Evolutionary conservation across 2,113 vertebrate genomes (phyloP), one percentile per base, ranked within the genome.

Genomic region (Spermophilus dauricus): DNA sequence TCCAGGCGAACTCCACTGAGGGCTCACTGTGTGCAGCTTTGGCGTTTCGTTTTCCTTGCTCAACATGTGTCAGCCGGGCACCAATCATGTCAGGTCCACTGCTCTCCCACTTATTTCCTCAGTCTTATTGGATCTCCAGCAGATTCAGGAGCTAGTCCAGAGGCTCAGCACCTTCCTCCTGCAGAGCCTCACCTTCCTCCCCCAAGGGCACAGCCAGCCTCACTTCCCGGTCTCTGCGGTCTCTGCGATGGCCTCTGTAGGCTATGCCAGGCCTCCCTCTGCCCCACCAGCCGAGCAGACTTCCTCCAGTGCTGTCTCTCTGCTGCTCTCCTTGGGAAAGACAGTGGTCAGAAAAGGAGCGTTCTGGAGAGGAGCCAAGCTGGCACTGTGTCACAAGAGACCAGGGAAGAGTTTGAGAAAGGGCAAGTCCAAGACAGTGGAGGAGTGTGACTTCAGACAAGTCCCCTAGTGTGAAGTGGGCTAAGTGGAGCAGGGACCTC

Each of bases 11-110:
- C 37, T 30, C 51, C 13, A 5, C n/a, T 51, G 0, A 2, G 48
- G 51, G 30, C 42, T 37, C 42, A 0, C 9, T 22, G 24, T 26
- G 0, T 6, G 2, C 2, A 8, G 10, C 1, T 13, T 3, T 69
- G 63, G 73, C 51, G 0, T 53, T 48, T 2, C 65, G 8, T 56
- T 53, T 11, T 42, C 11, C 78, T 37, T 14, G 0, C 17, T 73
- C 39, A 17, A 3, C 51, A 6, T 53, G 56, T 17, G 2, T 42
- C 20, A 56, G 20, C 70, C 12, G 34, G 45, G 24, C 6, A 6
- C 69, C 17, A 16, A 37, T 30, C 13, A 0, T 3, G 39, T 51
- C 12, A 39, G 22, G 10, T 69, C 37, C 69, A 24, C 20, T 7
- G 6, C 30, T 34, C 26, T 78, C 45, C 17, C 11, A 5, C 45